phyloP scores from a whole-genome alignment of 2,113 vertebrate genomes.

The Cinclus mexicanus region DNA sequence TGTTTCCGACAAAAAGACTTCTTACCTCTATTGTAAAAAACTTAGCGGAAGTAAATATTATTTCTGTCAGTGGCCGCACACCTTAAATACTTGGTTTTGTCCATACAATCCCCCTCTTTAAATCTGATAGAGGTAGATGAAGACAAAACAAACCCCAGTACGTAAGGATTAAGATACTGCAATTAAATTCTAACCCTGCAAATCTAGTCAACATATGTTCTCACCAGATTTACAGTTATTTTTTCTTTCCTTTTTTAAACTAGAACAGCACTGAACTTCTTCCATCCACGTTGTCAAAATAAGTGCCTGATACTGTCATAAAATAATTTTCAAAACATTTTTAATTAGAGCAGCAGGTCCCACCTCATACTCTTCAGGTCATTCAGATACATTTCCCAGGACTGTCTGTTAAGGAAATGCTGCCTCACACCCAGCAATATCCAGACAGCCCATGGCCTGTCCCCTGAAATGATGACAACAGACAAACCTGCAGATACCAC shows the following conservation, averaged over 20 bases:
- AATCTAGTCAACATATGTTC: slow-evolving; percentile 16
- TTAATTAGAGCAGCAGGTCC: not conserved
- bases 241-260: not conserved
- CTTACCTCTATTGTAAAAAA: not conserved
- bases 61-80: not conserved
- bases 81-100: not conserved
- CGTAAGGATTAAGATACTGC: slow-evolving; percentile 15
- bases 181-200: slow-evolving; percentile 9
- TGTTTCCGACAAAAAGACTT: not conserved
- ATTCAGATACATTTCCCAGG: not conserved
- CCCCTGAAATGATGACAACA: rapidly evolving
- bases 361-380: not conserved
- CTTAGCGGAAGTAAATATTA: not conserved
- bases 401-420: not conserved
- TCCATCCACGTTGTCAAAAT: not conserved
- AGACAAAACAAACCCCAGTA: not conserved
- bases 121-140: slow-evolving; percentile 34
- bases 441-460: not conserved
- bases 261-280: slow-evolving; percentile 5
- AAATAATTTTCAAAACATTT: not conserved
- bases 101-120: not conserved
- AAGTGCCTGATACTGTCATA: not conserved
- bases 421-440: not conserved
- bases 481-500: not conserved
- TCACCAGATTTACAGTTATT: slow-evolving; percentile 35